These are phyloP conservation scores for Parasteatoda tepidariorum DNA, from an alignment of 1,140 invertebrate species.

Conservation along the genomic window DNA sequence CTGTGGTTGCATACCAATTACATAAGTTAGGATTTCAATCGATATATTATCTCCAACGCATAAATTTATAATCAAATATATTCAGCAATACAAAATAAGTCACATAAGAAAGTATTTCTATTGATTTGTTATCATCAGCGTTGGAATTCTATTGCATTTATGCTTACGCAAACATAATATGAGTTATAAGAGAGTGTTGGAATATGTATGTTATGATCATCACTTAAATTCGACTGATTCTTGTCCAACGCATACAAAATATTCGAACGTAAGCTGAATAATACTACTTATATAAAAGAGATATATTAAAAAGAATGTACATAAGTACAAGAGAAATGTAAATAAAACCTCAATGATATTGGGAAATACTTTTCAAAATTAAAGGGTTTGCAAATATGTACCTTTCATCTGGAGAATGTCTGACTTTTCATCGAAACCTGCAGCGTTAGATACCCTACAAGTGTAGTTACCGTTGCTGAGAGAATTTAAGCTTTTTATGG, in stretches of 20 bases:
- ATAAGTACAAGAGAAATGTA: neutral
- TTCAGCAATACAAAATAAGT: too few relatives aligned
- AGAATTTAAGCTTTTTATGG: neutral
- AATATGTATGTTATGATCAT: too few relatives aligned
- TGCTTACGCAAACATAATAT: too few relatives aligned
- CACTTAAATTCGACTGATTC: too few relatives aligned
- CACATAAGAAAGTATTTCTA: too few relatives aligned
- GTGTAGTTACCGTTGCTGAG: constrained; percentile 63
- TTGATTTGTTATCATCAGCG: too few relatives aligned
- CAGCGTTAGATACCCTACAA: constrained; percentile 60
- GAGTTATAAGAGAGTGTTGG: too few relatives aligned
- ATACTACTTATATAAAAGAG: neutral
- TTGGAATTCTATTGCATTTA: too few relatives aligned
- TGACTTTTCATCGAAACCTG: constrained; percentile 16
- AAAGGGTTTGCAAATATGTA: neutral
- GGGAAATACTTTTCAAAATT: constrained; percentile 3
- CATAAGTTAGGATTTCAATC: too few relatives aligned
- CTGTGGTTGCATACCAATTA: too few relatives aligned
- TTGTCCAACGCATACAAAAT: neutral
- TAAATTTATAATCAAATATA: too few relatives aligned
- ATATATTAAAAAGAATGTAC: neutral
- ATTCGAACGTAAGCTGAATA: neutral
- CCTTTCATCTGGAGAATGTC: constrained; percentile 9
- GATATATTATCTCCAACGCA: too few relatives aligned
- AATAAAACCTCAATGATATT: neutral